Evolutionary conservation across 2,797 vertebrate species (phyloP), one percentile per base, ranked within the genome.

Genomic region (Strix occidentalis): DNA sequence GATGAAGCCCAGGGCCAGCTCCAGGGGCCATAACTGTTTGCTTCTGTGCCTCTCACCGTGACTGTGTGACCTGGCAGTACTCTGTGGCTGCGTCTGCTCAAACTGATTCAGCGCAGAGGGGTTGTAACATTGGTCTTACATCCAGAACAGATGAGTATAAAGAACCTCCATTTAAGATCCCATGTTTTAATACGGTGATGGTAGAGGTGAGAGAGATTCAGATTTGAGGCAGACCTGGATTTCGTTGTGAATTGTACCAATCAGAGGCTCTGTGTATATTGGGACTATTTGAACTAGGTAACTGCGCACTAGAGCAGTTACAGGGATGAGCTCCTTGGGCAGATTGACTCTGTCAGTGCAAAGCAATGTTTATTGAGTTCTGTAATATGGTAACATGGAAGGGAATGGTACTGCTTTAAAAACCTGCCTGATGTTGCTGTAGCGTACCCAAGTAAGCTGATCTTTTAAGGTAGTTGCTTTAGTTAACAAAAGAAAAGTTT

Each of bases 301-400:
- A 9, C 41, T 75, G 19, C n/a, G 50, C 57, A 2, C 11, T 39
- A 5, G 35, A 74, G 61, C 48, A 78, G 9, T 84, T 61, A 24
- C 5, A 26, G 41, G 56, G 64, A 11, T 53, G 72, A 75, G 48
- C 45, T 81, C 74, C 65, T 37, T 24, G 65, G 41, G 15, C 58
- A 65, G 53, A 60, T 46, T 2, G n/a, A 25, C 26, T 78, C 18
- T 33, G n/a, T 43, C 58, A 45, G 3, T 24, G 39, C 63, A 65
- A 46, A 72, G 16, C 50, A 43, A 0, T 28, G 33, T 65, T 70
- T 53, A 13, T 4, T 45, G 76, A 58, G 35, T 29, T 35, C 24
- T 6, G 1, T 20, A 35, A 1, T 61, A 13, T 1, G 8, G 26
- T 65, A 41, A 11, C 1, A 0, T 2, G 1, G n/a, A 29, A 72